Base-by-base conservation (phyloP, 2,113 vertebrate species). In the Plecotus auritus region DNA sequence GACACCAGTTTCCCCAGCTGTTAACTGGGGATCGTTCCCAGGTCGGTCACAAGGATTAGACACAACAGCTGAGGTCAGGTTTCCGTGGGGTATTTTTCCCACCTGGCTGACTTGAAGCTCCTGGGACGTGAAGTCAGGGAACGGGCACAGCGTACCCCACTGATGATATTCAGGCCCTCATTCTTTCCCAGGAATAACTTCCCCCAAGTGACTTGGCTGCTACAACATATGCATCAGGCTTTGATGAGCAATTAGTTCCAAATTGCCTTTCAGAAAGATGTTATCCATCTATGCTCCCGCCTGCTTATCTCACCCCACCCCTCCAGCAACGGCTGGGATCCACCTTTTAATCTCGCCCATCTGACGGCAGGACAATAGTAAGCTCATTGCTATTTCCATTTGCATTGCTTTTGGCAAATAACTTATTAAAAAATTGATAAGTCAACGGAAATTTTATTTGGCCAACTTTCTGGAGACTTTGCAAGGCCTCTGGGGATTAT, bases 41-140 rank as follows among this genome's bases (percentile, higher is more conserved):
- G 40, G n/a, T 23, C 4, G n/a, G 28, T 30, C 26, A 4, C 17
- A 32, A 51, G 70, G 72, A 16, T 76, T 45, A 35, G 61, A 3
- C 18, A 3, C 14, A 14, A 45, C 22, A 16, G 26, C 61, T 78
- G 45, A 26, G 1, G 18, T 20, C 49, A 35, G 49, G 5, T 89
- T 40, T 28, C 42, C 5, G 0, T 12, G 18, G 47, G 78, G 56
- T 45, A 11, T n/a, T 28, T 10, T 32, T 22, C 61, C 80, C 26
- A 30, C 40, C 9, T 4, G 59, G 30, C 32, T 0, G 9, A 40
- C 35, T 13, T 16, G 9, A 45, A 72, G 81, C n/a, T 85, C 2
- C 47, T n/a, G 72, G 59, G 5, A 8, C 1, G 0, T 16, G 35
- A 28, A 1, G 5, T n/a, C 54, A 5, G 10, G 0, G 5, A 40